phyloP scores from a whole-genome alignment of 1,140 invertebrate genomes.

The Papilio dardanus region DNA sequence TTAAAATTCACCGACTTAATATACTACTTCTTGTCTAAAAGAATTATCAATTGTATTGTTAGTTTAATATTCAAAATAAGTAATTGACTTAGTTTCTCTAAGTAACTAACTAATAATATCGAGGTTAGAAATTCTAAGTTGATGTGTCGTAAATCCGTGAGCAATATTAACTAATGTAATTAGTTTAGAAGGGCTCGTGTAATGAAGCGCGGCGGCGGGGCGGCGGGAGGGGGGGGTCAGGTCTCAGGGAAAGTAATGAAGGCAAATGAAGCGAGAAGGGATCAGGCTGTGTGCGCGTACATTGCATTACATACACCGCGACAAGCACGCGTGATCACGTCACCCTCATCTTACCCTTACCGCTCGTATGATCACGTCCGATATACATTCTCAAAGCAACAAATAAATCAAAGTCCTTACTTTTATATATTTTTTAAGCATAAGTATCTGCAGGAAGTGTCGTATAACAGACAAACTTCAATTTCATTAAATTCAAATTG shows the following conservation, averaged over 20 bases:
- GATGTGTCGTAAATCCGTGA: background rate
- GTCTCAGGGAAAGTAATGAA: background rate
- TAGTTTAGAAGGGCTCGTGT: background rate
- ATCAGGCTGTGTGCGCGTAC: background rate
- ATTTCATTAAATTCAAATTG: background rate
- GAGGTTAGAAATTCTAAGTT: background rate
- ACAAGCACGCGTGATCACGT: background rate
- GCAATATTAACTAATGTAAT: constrained; percentile 21
- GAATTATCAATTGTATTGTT: no score
- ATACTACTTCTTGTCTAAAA: no score
- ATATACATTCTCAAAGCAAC: no score
- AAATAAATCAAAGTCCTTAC: background rate
- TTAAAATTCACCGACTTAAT: no score
- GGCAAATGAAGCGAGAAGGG: constrained; percentile 5
- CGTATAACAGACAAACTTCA: background rate
- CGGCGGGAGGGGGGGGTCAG: background rate
- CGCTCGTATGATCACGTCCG: background rate
- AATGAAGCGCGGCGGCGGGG: background rate
- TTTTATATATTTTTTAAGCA: background rate
- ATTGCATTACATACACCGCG: background rate
- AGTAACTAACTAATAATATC: background rate
- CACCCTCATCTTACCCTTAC: background rate
- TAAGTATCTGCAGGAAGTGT: background rate
- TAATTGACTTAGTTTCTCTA: no score
- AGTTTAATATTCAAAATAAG: no score